Base-by-base conservation (phyloP, 2,113 vertebrate genomes). In the Ovis canadensis region DNA sequence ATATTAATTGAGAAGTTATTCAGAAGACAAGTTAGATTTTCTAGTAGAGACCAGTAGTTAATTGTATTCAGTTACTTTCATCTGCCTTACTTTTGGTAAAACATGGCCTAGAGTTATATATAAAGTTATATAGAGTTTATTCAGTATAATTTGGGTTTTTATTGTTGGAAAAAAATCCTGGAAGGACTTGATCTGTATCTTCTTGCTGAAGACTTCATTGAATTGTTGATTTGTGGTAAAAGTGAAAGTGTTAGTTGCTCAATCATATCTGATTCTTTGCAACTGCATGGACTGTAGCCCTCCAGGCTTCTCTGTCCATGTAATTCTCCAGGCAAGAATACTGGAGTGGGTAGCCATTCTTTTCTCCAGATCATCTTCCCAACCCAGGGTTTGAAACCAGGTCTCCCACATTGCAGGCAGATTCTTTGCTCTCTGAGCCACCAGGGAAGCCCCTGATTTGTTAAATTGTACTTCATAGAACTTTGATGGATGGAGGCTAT, bases 21-120 rank as follows among this genome's bases (percentile, higher is more conserved):
- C n/a, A 50, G 50, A 71, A 90, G 59, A 91, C 67, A 88, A 91
- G 57, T 93, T 50, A 87, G 7, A 84, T 81, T 98, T 97, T 97
- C 55, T 40, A 59, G 4, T 33, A 96, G 74, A 27, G 83, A 88
- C 80, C 33, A 62, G 45, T 82, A 88, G 77, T 89, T 90, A 95
- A 96, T 96, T 97, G 64, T 92, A 95, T 4, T 94, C 27, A 48
- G 7, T 97, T 98, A 45, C 83, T 96, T 97, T 91, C 4, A 94
- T 60, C 8, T 88, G 17, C 13, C 54, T 94, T 96, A 55, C 27
- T 83, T 96, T 93, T 78, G 27, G 21, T 95, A 59, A 86, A 93
- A 36, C 31, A 64, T 90, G 25, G 8, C 5, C 48, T 59, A 17
- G 50, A 91, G 31, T 81, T 85, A 80, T 67, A 57, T 21, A n/a